Evolutionary conservation across 2,797 vertebrate species (phyloP), one percentile per base, ranked within the genome.

Genomic region (Bothrops alternatus): DNA sequence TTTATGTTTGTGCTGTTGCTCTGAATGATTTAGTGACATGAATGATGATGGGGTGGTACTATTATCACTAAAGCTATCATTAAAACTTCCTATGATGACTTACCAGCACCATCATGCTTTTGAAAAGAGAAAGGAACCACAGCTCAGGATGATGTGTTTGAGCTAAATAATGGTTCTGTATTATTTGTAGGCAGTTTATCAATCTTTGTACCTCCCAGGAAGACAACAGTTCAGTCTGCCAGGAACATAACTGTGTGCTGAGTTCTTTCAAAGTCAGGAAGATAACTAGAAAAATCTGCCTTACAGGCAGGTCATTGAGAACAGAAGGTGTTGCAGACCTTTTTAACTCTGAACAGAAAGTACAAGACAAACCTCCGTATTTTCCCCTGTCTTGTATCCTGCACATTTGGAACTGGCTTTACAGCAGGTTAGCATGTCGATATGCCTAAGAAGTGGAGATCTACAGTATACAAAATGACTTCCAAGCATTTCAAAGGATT

Each of bases 241-340:
- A 60, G 94, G 94, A 96, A 95, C 89, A 92, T 94, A 95, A 6
- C 94, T 95, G 92, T 95, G 93, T 87, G 90, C 63, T 78, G 89
- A 93, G 91, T 89, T 93, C 91, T 94, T 97, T 98, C 97, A 97
- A 97, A 97, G 96, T 32, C 92, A 92, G 94, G 90, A 93, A 96
- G 96, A 96, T 97, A 98, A 97, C 96, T 96, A 97, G 97, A 96
- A 93, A 95, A 93, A 93, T 96, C 91, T 96, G 96, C 96, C 97
- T 97, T 87, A 88, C 25, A 97, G 97, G 97, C 97, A 97, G 96
- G 96, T 97, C 95, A 94, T 96, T 89, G 63, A 94, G 95, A 96
- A 96, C 92, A 94, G 92, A 92, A 95, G 94, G 91, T 91, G 91
- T 95, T 94, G 94, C 69, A 96, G 95, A 97, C 91, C 93, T 92